Conservation (phyloP, 23 tunicate genomes). For the Corella eumyota region DNA sequence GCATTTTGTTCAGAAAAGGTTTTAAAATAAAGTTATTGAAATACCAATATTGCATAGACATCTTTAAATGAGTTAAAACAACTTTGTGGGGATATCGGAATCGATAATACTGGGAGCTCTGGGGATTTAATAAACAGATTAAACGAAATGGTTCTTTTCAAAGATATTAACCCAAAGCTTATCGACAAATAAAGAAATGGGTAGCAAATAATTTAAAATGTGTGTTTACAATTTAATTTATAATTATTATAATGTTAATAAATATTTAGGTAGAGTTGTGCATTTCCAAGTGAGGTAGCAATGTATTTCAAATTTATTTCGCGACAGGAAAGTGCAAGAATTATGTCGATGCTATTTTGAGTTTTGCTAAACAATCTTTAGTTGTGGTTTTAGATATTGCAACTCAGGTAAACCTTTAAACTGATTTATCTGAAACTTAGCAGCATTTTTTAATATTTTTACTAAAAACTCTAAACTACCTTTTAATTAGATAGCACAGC, state of each 20-base stretch:
- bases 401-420: conserved; percentile 24
- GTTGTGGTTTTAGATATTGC: conserved; percentile 16
- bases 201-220: not conserved
- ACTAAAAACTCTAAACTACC: too few species aligned
- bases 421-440: too few species aligned
- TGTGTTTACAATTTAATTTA: too few species aligned
- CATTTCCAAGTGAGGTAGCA: conserved; percentile 5
- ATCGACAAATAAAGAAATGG: conserved; percentile 4
- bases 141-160: conserved; percentile 9
- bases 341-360: conserved; percentile 13
- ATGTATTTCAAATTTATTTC: conserved; percentile 2
- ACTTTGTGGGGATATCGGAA: not conserved
- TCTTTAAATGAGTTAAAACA: not conserved
- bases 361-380: conserved; percentile 1
- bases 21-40: too few species aligned
- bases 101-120: not conserved
- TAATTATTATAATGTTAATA: not conserved
- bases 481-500: conserved; percentile 14
- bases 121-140: conserved; percentile 6
- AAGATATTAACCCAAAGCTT: conserved; percentile 3
- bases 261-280: conserved; percentile 5
- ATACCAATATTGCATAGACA: not conserved
- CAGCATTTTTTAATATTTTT: too few species aligned
- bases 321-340: conserved; percentile 29
- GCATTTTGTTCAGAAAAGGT: too few species aligned